phyloP scores from a whole-genome alignment of 2,113 vertebrate genomes.

The Paralichthys olivaceus region DNA sequence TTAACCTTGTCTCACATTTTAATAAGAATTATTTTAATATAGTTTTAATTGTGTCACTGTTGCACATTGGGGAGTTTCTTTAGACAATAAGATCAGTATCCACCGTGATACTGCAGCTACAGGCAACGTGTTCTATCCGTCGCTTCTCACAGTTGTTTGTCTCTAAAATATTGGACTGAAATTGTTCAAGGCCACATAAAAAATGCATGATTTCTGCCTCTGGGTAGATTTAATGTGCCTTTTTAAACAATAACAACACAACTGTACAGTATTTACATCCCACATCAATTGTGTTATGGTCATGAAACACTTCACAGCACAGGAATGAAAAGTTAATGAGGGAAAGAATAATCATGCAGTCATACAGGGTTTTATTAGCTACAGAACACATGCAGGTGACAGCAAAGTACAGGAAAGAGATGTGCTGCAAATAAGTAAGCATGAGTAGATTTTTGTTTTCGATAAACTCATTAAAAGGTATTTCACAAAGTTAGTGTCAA shows the following conservation, averaged over 20 bases:
- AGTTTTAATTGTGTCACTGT: slow-evolving; percentile 26
- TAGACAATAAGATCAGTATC: slow-evolving; percentile 22
- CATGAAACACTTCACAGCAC: neutral
- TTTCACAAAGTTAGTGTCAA: too few relatives aligned
- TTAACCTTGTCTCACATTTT: slow-evolving; percentile 15
- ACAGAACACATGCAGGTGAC: neutral
- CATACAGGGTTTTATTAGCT: neutral
- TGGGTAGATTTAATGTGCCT: slow-evolving; percentile 23
- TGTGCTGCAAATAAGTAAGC: neutral
- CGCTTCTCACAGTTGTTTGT: slow-evolving; percentile 30
- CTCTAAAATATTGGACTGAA: slow-evolving; percentile 40
- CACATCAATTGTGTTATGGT: neutral
- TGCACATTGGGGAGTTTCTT: slow-evolving; percentile 26
- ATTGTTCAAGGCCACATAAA: slow-evolving; percentile 53
- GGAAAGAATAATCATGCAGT: neutral
- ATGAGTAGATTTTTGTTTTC: neutral
- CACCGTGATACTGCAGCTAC: slow-evolving; percentile 1
- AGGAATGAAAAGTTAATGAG: slow-evolving; percentile 4
- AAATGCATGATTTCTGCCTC: slow-evolving; percentile 52
- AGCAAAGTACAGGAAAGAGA: neutral
- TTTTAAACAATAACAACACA: slow-evolving; percentile 28
- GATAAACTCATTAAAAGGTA: slow-evolving; percentile 13
- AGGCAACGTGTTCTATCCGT: slow-evolving; percentile 17
- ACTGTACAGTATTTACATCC: slow-evolving; percentile 15
- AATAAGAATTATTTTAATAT: slow-evolving; percentile 29